A percentile compares a stretch with the other conserved stretches of the same genome.
These are phyloP conservation scores for Oreocharis arfaki DNA, from an alignment of 2,113 vertebrate genomes.

Conservation along the genomic window DNA sequence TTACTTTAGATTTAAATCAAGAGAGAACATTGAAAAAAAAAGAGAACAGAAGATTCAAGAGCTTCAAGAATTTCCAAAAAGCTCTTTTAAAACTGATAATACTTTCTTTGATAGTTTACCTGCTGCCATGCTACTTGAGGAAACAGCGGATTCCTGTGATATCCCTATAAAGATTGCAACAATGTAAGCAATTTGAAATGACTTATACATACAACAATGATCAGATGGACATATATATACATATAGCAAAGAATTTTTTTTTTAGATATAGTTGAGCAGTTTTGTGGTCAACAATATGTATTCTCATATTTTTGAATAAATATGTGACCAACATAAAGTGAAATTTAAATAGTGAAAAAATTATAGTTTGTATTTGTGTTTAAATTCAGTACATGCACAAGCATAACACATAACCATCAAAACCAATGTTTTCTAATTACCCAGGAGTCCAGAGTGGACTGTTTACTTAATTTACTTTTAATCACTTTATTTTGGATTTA, in stretches of 20 bases:
- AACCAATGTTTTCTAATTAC: slow-evolving; percentile 60
- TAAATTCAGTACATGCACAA: slow-evolving; percentile 15
- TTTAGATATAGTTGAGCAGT: background rate
- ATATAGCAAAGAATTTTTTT: background rate
- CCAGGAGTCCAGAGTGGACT: slow-evolving; percentile 25
- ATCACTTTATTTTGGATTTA: slow-evolving; percentile 53
- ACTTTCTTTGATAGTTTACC: background rate
- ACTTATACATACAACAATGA: background rate
- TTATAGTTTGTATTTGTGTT: background rate
- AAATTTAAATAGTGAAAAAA: background rate
- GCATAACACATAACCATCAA: slow-evolving; percentile 35
- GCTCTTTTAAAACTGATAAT: background rate
- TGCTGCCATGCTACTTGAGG: background rate
- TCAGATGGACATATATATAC: background rate
- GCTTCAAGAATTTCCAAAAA: background rate
- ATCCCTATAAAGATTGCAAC: background rate
- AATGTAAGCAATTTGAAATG: background rate
- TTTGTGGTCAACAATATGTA: background rate
- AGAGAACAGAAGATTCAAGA: background rate
- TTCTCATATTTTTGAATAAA: background rate
- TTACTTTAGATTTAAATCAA: background rate
- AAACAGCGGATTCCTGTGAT: background rate
- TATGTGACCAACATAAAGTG: background rate
- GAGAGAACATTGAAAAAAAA: background rate
- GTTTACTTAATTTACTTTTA: slow-evolving; percentile 59